Evolutionary conservation across 2,888 invertebrate species (phyloP).

Genomic region (Euclidia mi): DNA sequence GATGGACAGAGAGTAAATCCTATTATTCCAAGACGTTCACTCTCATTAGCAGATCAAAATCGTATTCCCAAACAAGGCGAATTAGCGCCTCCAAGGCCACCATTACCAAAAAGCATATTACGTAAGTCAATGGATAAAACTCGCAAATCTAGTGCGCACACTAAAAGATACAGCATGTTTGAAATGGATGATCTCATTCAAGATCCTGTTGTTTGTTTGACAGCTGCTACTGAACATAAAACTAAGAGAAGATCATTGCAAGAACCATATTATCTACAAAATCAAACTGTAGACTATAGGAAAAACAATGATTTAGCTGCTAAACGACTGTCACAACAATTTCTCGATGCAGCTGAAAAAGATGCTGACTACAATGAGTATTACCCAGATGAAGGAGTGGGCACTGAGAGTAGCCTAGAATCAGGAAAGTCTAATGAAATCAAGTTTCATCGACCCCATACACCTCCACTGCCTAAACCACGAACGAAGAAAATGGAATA

Average conservation of each 20-base stretch:
- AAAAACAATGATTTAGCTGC: slow-evolving; percentile 89
- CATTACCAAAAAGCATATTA: slow-evolving; percentile 93
- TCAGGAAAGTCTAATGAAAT: slow-evolving; percentile 89
- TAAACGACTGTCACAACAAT: slow-evolving; percentile 86
- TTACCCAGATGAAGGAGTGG: slow-evolving; percentile 91
- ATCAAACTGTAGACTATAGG: slow-evolving; percentile 85
- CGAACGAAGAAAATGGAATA: slow-evolving; percentile 86
- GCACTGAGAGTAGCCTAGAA: slow-evolving; percentile 90
- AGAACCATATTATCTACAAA: slow-evolving; percentile 92
- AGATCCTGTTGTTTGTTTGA: slow-evolving; percentile 84
- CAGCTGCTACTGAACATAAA: slow-evolving; percentile 85
- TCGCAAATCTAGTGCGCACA: slow-evolving; percentile 84
- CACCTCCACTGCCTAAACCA: slow-evolving; percentile 88
- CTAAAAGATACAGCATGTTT: slow-evolving; percentile 95
- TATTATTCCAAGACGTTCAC: slow-evolving; percentile 92
- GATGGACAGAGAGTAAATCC: slow-evolving; percentile 86
- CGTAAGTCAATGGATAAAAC: slow-evolving; percentile 91
- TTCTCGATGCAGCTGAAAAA: slow-evolving; percentile 87
- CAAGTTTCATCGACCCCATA: slow-evolving; percentile 85
- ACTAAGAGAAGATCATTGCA: slow-evolving; percentile 93
- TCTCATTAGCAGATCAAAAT: slow-evolving; percentile 90
- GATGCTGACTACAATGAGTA: slow-evolving; percentile 88
- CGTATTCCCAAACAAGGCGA: slow-evolving; percentile 84
- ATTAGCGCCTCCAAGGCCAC: slow-evolving; percentile 92
- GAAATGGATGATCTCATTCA: slow-evolving; percentile 91